Conservation (phyloP, 2,113 vertebrate genomes). For the Notarius quadriscutis region DNA sequence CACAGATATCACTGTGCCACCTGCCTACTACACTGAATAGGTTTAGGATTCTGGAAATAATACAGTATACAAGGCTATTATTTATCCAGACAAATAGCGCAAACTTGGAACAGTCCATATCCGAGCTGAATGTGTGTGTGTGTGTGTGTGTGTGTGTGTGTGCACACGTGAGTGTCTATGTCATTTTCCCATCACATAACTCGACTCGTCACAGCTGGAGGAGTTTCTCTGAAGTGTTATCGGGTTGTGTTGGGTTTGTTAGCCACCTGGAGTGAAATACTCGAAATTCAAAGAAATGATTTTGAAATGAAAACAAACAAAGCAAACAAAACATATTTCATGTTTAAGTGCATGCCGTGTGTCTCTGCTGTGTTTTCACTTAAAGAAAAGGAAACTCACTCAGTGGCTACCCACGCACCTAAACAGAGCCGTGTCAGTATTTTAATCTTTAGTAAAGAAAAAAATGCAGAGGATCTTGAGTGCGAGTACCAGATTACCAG, state of each 20-base stretch:
- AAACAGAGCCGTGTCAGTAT: neutral
- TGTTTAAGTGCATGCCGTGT: neutral
- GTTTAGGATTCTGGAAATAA: conserved; percentile 1
- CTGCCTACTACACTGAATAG: neutral
- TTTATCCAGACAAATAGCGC: neutral
- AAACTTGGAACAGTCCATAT: neutral
- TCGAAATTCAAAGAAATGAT: neutral
- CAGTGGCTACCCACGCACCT: neutral
- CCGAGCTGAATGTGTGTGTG: neutral
- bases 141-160: neutral
- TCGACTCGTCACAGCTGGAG: neutral
- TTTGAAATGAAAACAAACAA: neutral
- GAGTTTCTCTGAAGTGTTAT: neutral
- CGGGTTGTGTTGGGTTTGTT: neutral
- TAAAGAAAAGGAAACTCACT: neutral
- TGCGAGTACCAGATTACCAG: neutral
- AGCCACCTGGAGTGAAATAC: neutral
- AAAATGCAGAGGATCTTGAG: neutral
- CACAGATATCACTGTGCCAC: neutral
- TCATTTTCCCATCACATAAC: neutral
- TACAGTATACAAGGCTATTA: neutral
- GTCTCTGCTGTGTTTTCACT: neutral
- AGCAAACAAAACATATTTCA: neutral
- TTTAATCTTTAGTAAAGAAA: neutral
- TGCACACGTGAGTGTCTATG: neutral